Base-by-base conservation (phyloP, 2,113 vertebrate genomes). In the Emydocephalus ijimae region DNA sequence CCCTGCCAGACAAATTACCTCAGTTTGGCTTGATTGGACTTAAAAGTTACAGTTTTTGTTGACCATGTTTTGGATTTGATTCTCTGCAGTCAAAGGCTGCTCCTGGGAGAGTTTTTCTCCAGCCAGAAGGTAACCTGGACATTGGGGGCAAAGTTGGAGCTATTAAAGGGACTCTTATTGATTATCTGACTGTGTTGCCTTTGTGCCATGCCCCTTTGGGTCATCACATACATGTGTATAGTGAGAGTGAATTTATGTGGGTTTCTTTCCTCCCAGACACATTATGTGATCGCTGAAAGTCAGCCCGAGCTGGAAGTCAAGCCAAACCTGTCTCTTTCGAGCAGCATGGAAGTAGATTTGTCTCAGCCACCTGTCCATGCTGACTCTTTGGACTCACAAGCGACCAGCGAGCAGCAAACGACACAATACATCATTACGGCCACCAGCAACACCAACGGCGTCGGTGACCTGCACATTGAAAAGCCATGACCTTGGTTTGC, bases 351-450 rank as follows among this genome's bases (percentile, higher is more conserved):
- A 94, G 97, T 97, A 0, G 89, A 95, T 0, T 95, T 96, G 88
- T 95, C 98, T 74, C 98, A 98, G 95, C 95, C 96, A 2, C 93
- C 98, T 23, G 86, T 97, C 39, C 98, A 98, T 91, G 50, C 95
- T 0, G 98, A 99, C 56, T 93, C 98, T 21, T 94, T 99, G 96
- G 98, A 99, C 81, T 96, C 98, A 1, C 98, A 98, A 48, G 59
- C 97, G 0, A 69, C 95, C 94, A 96, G 94, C 95, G 98, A 98
- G 91, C 98, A 98, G 91, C 97, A 97, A 91, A 97, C 98, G 55
- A 98, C 99, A 0, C 99, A 99, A 96, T 99, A 99, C 97, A 99
- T 99, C 94, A 99, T 99, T 95, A 99, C 99, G 0, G 98, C 99
- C 0, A 98, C 98, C 90, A 98, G 98, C 95, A 99, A 98, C 0